Conservation (phyloP, 2,797 vertebrate genomes). For the Orientallactaga sibirica region DNA sequence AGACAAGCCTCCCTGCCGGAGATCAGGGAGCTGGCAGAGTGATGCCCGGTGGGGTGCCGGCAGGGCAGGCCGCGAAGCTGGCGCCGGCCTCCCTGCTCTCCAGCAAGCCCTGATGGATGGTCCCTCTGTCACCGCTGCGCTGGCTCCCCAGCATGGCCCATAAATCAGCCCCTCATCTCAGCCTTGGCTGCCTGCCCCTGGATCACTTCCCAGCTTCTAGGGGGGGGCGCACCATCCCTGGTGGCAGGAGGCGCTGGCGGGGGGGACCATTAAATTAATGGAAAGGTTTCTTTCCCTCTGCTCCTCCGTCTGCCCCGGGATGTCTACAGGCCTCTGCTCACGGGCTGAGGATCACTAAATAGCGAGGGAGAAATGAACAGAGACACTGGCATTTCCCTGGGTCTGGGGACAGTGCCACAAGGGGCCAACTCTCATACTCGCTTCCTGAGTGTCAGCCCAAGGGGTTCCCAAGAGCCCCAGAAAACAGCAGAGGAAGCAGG, state of each 20-base stretch:
- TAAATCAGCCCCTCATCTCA: constrained; percentile 66
- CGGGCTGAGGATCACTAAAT: constrained; percentile 6
- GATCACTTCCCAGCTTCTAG: background rate
- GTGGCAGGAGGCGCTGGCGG: background rate
- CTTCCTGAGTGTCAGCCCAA: background rate
- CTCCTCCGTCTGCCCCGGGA: background rate
- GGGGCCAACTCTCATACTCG: background rate
- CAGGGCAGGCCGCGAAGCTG: background rate
- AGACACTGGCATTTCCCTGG: background rate
- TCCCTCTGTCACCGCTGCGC: background rate
- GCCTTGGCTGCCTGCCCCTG: constrained; percentile 33
- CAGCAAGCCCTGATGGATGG: constrained; percentile 47
- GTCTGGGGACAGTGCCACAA: background rate
- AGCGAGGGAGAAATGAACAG: background rate
- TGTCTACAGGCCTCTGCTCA: background rate
- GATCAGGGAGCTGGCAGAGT: background rate
- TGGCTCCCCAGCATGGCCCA: background rate
- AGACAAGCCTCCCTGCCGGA: background rate
- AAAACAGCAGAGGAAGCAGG: background rate
- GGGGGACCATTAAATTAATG: background rate
- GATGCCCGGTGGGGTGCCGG: background rate
- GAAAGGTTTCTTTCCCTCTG: background rate
- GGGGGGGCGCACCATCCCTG: background rate
- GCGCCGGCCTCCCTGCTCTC: background rate
- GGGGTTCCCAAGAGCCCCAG: background rate